phyloP scores from a whole-genome alignment of 2,113 vertebrate genomes.

The Phrynocephalus versicolor region DNA sequence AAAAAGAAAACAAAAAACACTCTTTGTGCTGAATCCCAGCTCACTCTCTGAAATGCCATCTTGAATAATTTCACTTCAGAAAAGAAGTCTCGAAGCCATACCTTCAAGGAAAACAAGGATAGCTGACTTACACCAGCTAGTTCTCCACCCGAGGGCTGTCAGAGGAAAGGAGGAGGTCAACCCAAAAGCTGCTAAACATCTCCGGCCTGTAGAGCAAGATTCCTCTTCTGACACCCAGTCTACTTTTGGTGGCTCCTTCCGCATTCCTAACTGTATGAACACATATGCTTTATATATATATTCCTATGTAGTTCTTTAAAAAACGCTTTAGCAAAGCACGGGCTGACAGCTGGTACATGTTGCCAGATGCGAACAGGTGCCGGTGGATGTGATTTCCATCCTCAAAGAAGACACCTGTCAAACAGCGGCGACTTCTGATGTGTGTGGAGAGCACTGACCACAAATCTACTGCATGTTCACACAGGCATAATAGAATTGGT shows the following conservation, averaged over 20 bases:
- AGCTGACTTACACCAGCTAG: conserved; percentile 38
- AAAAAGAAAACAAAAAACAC: not conserved
- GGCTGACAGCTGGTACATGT: not conserved
- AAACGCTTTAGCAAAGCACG: conserved; percentile 26
- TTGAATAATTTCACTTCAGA: conserved; percentile 25
- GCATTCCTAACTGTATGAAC: conserved; percentile 73
- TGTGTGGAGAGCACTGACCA: too few relatives aligned
- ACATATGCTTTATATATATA: conserved; percentile 50
- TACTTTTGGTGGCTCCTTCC: conserved; percentile 69
- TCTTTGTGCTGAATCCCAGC: not conserved
- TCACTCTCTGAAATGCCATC: not conserved
- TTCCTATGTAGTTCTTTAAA: conserved; percentile 46
- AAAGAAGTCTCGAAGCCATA: conserved; percentile 15
- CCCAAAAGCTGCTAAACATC: conserved; percentile 56
- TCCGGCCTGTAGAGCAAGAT: conserved; percentile 71
- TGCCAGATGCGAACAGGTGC: not conserved
- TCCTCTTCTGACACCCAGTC: conserved; percentile 64
- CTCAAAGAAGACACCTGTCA: too few relatives aligned
- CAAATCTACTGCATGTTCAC: too few relatives aligned
- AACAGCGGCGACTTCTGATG: too few relatives aligned
- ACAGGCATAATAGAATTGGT: too few relatives aligned
- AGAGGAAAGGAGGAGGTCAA: conserved; percentile 59
- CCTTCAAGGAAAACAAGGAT: conserved; percentile 35
- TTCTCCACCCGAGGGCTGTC: conserved; percentile 65
- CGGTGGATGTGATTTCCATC: not conserved